A percentile compares a stretch with the other conserved stretches of the same genome.
Conservation (phyloP, 2,797 vertebrate species). For the Prunella strophiata region DNA sequence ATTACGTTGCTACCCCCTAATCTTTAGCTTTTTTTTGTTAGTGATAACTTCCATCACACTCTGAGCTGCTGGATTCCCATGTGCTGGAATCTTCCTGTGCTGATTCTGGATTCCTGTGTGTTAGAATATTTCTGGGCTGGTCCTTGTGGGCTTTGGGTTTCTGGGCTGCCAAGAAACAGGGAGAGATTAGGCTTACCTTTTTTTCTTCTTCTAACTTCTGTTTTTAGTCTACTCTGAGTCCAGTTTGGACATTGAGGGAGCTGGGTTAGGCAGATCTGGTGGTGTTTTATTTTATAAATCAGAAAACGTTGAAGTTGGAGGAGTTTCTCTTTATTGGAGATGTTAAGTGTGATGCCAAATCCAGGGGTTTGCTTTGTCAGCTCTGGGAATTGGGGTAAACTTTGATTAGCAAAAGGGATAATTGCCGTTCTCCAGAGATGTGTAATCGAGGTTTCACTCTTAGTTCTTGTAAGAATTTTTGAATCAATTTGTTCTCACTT, state of each 20-base stretch:
- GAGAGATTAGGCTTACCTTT: not conserved
- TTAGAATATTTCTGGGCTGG: not conserved
- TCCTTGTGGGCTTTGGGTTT: not conserved
- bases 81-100: not conserved
- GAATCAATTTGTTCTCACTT: not conserved
- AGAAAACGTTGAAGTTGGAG: rapidly evolving
- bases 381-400: not conserved
- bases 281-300: not conserved
- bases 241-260: not conserved
- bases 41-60: not conserved
- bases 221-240: not conserved
- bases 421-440: not conserved
- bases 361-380: not conserved
- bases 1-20: rapidly evolving
- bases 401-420: not conserved
- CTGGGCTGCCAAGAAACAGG: not conserved
- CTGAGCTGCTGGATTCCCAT: not conserved
- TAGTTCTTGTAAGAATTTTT: not conserved
- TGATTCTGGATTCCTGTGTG: not conserved
- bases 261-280: not conserved
- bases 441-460: not conserved
- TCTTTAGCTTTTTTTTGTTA: not conserved
- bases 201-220: not conserved
- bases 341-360: not conserved
- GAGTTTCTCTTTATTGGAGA: not conserved